Evolutionary conservation across 2,888 invertebrate species (phyloP).

Genomic region (Myopa testacea): DNA sequence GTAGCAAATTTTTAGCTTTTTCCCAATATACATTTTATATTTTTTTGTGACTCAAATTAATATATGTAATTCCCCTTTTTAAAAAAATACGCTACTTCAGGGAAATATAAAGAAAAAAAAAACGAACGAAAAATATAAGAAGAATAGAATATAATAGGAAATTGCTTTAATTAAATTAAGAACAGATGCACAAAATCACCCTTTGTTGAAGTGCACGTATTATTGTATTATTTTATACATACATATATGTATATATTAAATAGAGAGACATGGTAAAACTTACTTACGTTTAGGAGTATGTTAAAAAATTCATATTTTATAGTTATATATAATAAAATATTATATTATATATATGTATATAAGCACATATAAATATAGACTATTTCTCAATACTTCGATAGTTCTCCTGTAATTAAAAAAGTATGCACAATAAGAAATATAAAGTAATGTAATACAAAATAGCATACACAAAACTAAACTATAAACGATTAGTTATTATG

Average conservation of each 20-base stretch:
- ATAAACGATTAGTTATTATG: slow-evolving; percentile 33
- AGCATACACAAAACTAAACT: slow-evolving; percentile 39
- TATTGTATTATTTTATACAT: not conserved
- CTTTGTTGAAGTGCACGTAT: not conserved
- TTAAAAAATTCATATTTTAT: slow-evolving; percentile 45
- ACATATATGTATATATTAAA: no score
- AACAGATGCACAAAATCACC: not conserved
- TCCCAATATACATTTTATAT: no score
- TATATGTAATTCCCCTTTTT: no score
- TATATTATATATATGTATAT: slow-evolving; percentile 37
- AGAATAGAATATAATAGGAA: not conserved
- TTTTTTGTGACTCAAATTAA: no score
- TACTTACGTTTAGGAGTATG: slow-evolving; percentile 42
- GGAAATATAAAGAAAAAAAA: not conserved
- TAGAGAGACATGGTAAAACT: slow-evolving; percentile 4
- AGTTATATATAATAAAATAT: slow-evolving; percentile 39
- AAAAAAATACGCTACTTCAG: no score
- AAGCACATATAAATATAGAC: slow-evolving; percentile 30
- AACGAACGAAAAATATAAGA: not conserved
- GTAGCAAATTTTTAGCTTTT: no score
- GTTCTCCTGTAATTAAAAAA: slow-evolving; percentile 24
- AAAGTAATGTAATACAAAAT: slow-evolving; percentile 38
- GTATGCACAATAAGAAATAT: slow-evolving; percentile 40
- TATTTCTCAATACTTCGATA: slow-evolving; percentile 47
- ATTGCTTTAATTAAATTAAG: no score